Evolutionary conservation across 2,888 invertebrate genomes (phyloP), one percentile per base, ranked within the genome.

Genomic region (Periphyllus acericola): DNA sequence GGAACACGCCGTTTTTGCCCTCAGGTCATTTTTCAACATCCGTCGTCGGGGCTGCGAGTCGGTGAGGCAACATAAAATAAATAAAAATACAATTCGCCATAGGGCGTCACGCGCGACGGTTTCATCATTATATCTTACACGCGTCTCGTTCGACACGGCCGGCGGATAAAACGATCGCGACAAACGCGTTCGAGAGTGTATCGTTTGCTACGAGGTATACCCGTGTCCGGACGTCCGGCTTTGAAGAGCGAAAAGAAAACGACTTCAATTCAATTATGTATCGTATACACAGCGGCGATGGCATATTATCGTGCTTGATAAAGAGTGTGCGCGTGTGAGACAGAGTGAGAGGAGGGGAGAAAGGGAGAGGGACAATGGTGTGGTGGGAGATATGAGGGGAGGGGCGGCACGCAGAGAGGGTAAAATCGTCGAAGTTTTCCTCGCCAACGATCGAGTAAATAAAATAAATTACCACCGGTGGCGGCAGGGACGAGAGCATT

Each of bases 391-490:
- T 36, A 36, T 36, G 46, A 14, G 14, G 14, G 46, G 40, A 9
- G 40, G 40, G 40, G 14, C 9, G 55, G 21, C 14, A 21, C 55
- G 55, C 17, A 17, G 60, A 25, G 21, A 60, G 21, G 60, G 11
- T 11, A 17, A 80, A 80, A 36, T 36, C n/a, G 36, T 80, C 34
- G 1, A 29, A 11, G n/a, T 66, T 80, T 80, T 80, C 34, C 36
- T 60, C 66, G 36, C 66, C 60, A 36, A 36, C 80, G 17, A n/a
- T n/a, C 80, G 36, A 60, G 66, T 66, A 66, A 66, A 80, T 80
- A 60, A 36, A 80, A 80, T 66, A 66, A 66, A 66, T 55, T 74
- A 83, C 34, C 40, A 25, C 40, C 14, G 34, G 82, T 68, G 34
- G 71, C 0, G 78, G 29, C 3, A 9, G 55, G 60, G 34, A 52